phyloP scores from a whole-genome alignment of 2,888 invertebrate genomes.

The Brenthis hecate region DNA sequence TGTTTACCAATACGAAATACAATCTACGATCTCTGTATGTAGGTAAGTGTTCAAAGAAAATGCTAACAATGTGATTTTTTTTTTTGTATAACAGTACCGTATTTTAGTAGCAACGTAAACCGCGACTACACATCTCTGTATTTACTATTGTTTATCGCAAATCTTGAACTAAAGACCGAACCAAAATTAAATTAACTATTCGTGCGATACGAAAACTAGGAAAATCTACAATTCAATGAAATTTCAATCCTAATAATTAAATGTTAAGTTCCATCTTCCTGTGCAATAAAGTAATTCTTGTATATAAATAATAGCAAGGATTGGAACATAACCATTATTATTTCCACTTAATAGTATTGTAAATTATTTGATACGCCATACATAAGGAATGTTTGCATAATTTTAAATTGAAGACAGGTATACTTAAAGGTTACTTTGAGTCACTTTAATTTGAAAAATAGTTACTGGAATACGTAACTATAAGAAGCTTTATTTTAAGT shows the following conservation, averaged over 20 bases:
- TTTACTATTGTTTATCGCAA: slow-evolving; percentile 1
- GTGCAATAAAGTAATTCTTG: not conserved
- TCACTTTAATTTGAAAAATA: no score
- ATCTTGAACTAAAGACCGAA: not conserved
- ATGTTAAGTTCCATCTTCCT: no score
- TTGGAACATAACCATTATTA: slow-evolving; percentile 28
- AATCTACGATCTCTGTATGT: no score
- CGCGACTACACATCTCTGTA: not conserved
- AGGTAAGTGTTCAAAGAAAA: no score
- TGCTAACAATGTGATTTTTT: no score
- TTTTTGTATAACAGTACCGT: no score
- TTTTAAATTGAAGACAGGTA: slow-evolving; percentile 21
- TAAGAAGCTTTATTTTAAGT: no score
- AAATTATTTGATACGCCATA: slow-evolving; percentile 27
- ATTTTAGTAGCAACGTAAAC: not conserved
- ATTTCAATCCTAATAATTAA: no score
- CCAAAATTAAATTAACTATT: slow-evolving; percentile 1
- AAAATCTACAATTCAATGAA: not conserved
- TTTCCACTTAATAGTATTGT: slow-evolving; percentile 25
- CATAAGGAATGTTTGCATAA: slow-evolving; percentile 32
- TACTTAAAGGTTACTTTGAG: slow-evolving; percentile 26
- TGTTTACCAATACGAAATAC: no score
- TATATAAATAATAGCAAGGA: not conserved
- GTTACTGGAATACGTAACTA: no score
- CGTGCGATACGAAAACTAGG: not conserved